Evolutionary conservation across 1,140 invertebrate species (phyloP).

Genomic region (Berghia stephanieae): DNA sequence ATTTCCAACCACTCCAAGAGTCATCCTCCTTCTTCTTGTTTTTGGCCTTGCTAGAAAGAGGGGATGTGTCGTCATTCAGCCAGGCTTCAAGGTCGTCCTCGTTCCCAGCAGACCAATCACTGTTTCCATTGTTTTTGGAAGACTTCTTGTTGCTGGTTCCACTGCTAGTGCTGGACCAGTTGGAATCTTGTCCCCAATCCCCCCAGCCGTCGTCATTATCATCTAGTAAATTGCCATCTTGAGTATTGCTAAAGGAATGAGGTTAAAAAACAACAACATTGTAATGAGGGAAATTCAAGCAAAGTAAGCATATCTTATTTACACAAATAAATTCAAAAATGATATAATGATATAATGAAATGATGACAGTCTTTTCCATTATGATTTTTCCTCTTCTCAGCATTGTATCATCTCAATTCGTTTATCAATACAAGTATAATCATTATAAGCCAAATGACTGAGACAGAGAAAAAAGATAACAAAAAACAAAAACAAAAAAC

Average conservation of each 20-base stretch:
- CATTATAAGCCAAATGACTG: too few relatives aligned
- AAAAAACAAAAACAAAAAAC: slow-evolving; percentile 1
- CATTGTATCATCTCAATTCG: too few relatives aligned
- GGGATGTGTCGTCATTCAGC: slow-evolving; percentile 49
- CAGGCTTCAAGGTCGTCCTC: slow-evolving; percentile 57
- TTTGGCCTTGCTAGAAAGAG: slow-evolving; percentile 33
- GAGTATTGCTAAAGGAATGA: slow-evolving; percentile 46
- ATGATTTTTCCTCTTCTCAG: too few relatives aligned
- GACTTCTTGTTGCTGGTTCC: slow-evolving; percentile 28
- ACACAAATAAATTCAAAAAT: too few relatives aligned
- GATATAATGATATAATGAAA: too few relatives aligned
- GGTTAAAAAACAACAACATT: neutral
- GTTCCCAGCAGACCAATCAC: slow-evolving; percentile 42
- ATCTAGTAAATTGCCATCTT: slow-evolving; percentile 48
- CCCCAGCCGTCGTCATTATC: slow-evolving; percentile 60
- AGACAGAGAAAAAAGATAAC: slow-evolving; percentile 8
- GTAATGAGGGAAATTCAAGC: too few relatives aligned
- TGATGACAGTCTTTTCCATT: too few relatives aligned
- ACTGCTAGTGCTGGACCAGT: slow-evolving; percentile 17
- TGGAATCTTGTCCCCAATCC: slow-evolving; percentile 40
- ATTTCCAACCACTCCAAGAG: slow-evolving; percentile 48
- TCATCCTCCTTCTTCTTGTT: slow-evolving; percentile 35
- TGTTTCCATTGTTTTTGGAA: too few relatives aligned
- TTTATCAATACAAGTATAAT: too few relatives aligned
- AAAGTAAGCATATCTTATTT: too few relatives aligned